A percentile compares a stretch with the other conserved stretches of the same genome.
Conservation (phyloP, 2,797 vertebrate genomes). For the Echiichthys vipera region DNA sequence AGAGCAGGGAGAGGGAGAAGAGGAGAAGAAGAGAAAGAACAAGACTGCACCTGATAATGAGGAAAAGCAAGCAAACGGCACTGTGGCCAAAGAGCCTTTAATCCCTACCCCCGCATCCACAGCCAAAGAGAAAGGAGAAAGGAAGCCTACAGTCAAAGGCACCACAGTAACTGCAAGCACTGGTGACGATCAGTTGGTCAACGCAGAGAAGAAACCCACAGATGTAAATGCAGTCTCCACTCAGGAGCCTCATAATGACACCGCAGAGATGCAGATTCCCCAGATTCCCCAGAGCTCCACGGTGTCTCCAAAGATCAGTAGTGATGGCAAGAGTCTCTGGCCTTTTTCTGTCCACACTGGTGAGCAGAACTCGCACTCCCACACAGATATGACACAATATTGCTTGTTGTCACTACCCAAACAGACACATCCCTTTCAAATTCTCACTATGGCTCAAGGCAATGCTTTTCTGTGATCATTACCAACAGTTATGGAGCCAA, state of each 20-base stretch:
- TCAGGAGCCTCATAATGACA: constrained; percentile 74
- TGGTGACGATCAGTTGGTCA: constrained; percentile 47
- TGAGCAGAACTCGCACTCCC: constrained; percentile 59
- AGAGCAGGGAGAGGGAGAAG: constrained; percentile 86
- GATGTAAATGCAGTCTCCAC: constrained; percentile 74
- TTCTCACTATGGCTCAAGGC: constrained; percentile 7
- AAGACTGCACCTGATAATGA: constrained; percentile 75
- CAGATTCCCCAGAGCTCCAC: constrained; percentile 82
- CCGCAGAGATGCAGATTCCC: constrained; percentile 81
- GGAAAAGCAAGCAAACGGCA: constrained; percentile 67
- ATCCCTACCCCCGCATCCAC: constrained; percentile 82
- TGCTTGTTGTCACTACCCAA: neutral
- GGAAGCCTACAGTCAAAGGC: constrained; percentile 47
- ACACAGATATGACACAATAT: neutral
- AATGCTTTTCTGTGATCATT: constrained; percentile 39
- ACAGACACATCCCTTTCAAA: constrained; percentile 8
- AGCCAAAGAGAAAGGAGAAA: constrained; percentile 81
- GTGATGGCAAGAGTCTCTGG: constrained; percentile 70
- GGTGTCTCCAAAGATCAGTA: constrained; percentile 59
- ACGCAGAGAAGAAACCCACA: constrained; percentile 35
- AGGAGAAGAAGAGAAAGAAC: constrained; percentile 88
- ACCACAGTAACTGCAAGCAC: constrained; percentile 45
- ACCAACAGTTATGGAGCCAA: constrained; percentile 32
- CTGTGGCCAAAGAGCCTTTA: constrained; percentile 69
- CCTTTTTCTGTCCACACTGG: constrained; percentile 83